Percentiles rank a stretch among this genome's conserved stretches.
phyloP scores from a whole-genome alignment of 2,113 vertebrate genomes.

The Uria lomvia region DNA sequence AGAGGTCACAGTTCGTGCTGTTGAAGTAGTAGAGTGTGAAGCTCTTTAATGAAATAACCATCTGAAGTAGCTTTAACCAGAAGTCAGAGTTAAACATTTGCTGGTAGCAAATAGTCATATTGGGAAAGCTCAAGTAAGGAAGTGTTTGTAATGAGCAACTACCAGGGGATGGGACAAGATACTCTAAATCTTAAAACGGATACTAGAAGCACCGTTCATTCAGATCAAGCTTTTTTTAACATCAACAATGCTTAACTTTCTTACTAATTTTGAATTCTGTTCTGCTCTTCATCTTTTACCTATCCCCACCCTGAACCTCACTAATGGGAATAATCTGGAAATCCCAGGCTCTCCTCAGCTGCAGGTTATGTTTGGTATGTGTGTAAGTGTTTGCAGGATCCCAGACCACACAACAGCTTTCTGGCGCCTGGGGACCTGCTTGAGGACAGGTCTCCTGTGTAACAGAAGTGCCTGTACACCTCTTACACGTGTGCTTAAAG shows the following conservation, averaged over 20 bases:
- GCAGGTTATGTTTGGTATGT: background rate
- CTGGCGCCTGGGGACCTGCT: background rate
- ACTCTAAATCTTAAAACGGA: background rate
- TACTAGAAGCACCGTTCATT: background rate
- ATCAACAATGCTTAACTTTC: background rate
- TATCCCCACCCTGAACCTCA: background rate
- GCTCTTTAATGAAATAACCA: background rate
- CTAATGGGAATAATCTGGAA: background rate
- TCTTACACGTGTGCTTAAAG: background rate
- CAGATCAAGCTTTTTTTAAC: background rate
- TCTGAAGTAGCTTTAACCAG: background rate
- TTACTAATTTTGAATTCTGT: background rate
- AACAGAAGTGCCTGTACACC: rapidly evolving
- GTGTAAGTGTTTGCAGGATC: background rate
- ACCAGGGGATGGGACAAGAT: background rate
- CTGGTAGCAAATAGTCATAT: background rate
- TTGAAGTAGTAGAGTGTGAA: background rate
- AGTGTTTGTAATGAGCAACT: background rate
- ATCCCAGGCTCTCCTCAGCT: background rate
- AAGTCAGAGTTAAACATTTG: background rate
- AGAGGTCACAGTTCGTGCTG: background rate
- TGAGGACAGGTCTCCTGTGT: background rate
- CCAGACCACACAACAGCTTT: background rate
- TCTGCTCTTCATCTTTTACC: background rate
- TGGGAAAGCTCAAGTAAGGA: background rate